Evolutionary conservation across 2,797 vertebrate genomes (phyloP).

Genomic region (Sphenopsis melanotis): DNA sequence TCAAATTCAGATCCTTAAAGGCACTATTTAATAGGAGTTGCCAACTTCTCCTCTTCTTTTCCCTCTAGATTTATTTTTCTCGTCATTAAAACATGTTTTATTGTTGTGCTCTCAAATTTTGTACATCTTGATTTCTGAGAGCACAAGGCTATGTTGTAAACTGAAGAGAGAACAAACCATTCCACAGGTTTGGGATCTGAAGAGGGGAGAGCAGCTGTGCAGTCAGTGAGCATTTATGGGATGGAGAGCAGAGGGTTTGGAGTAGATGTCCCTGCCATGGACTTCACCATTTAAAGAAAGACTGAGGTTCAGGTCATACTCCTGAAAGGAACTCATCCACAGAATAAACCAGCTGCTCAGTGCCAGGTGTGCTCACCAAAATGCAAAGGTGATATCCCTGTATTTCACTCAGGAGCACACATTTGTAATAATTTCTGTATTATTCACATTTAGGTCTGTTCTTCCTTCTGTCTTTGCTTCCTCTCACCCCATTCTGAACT

Average conservation of each 20-base stretch:
- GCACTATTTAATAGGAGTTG: not conserved
- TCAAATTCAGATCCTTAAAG: not conserved
- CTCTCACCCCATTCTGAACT: not conserved
- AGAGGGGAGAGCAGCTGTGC: not conserved
- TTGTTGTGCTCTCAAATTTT: not conserved
- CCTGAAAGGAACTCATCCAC: not conserved
- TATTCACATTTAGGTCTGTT: not conserved
- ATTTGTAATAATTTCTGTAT: not conserved
- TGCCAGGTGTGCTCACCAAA: not conserved
- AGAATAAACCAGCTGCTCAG: not conserved
- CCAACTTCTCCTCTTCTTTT: not conserved
- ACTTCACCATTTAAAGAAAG: not conserved
- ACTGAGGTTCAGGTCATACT: not conserved
- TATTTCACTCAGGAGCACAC: not conserved
- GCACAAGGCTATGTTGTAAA: not conserved
- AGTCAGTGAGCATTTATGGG: not conserved
- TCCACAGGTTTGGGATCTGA: not conserved
- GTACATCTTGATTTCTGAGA: not conserved
- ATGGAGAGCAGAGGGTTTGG: not conserved
- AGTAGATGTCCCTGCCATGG: not conserved
- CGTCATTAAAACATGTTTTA: not conserved
- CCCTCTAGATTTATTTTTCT: not conserved
- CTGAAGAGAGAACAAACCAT: not conserved
- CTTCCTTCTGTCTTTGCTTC: not conserved
- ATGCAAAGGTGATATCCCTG: not conserved